Percentiles rank a stretch among this genome's conserved stretches.
These are phyloP conservation scores for Acrocephalus kingi DNA, from an alignment of 2,113 vertebrate genomes.

Conservation along the genomic window DNA sequence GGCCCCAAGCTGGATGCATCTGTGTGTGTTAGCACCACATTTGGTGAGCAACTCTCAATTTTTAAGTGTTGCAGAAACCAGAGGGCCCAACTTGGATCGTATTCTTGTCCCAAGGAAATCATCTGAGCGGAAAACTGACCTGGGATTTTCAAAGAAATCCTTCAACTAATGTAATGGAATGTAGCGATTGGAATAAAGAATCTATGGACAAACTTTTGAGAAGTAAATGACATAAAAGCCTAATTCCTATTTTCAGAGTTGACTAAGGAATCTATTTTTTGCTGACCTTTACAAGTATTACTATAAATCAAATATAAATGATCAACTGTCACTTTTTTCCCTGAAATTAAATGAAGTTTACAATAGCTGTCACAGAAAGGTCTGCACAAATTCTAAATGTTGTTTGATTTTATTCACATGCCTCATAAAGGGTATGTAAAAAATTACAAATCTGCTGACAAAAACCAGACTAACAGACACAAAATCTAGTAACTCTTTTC, in stretches of 20 bases:
- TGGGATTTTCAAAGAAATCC: background rate
- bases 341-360: background rate
- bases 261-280: background rate
- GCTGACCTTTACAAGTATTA: background rate
- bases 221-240: background rate
- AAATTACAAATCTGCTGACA: conserved; percentile 25
- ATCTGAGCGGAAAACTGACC: background rate
- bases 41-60: background rate
- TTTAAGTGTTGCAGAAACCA: background rate
- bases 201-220: background rate
- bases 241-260: background rate
- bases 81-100: rapidly evolving
- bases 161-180: background rate
- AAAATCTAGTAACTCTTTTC: background rate
- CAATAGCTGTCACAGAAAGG: background rate
- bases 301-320: background rate
- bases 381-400: background rate
- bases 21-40: background rate
- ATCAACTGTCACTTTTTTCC: background rate
- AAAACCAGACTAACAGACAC: conserved; percentile 1
- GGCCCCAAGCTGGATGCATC: background rate
- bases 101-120: background rate
- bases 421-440: conserved; percentile 38
- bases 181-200: background rate
- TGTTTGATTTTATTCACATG: conserved; percentile 22